Evolutionary conservation across 2,888 invertebrate genomes (phyloP).

Genomic region (Eilema griseolum): DNA sequence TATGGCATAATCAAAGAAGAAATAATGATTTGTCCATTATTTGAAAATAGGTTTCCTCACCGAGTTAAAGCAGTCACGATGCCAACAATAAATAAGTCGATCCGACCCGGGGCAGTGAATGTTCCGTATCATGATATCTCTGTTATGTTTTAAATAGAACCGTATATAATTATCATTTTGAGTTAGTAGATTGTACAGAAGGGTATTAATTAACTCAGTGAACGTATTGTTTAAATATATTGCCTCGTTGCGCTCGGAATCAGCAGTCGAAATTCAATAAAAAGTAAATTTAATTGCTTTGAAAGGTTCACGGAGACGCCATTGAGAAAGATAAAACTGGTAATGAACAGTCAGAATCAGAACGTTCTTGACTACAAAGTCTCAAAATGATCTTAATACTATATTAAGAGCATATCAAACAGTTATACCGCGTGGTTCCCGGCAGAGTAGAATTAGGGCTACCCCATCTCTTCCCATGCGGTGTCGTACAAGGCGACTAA

Average conservation of each 20-base stretch:
- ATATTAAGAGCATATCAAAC: no score
- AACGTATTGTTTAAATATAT: slow-evolving; percentile 8
- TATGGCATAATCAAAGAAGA: no score
- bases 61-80: not conserved
- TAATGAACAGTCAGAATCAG: no score
- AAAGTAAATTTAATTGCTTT: slow-evolving; percentile 11
- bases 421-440: no score
- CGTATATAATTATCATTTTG: not conserved
- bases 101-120: not conserved
- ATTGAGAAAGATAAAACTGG: slow-evolving; percentile 5
- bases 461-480: no score
- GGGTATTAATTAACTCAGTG: not conserved
- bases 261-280: slow-evolving; percentile 10
- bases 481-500: no score
- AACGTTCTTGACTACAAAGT: no score
- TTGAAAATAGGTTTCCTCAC: not conserved
- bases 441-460: no score
- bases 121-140: not conserved
- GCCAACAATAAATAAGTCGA: not conserved
- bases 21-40: no score
- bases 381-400: no score
- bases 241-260: not conserved
- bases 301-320: not conserved
- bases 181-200: not conserved
- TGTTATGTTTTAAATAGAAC: not conserved